Evolutionary conservation across 2,888 invertebrate species (phyloP).

Genomic region (Lymantria dispar): DNA sequence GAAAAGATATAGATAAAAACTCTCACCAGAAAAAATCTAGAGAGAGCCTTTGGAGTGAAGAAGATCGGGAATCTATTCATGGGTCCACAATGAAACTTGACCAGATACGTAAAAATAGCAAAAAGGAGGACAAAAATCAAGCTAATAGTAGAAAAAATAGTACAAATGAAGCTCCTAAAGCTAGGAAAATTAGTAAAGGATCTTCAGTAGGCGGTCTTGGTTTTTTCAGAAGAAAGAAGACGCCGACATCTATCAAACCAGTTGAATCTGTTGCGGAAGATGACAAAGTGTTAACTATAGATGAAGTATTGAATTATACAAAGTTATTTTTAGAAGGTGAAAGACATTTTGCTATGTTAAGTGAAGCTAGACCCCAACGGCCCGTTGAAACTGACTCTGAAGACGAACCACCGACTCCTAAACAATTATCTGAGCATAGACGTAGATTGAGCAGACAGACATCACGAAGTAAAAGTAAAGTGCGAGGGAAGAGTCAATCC

Average conservation of each 20-base stretch:
- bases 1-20: slow-evolving; percentile 64
- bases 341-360: slow-evolving; percentile 54
- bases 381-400: slow-evolving; percentile 67
- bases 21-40: slow-evolving; percentile 71
- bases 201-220: slow-evolving; percentile 72
- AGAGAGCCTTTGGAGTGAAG: slow-evolving; percentile 77
- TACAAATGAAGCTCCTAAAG: slow-evolving; percentile 60
- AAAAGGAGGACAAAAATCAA: slow-evolving; percentile 64
- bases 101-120: slow-evolving; percentile 64
- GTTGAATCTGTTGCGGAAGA: slow-evolving; percentile 69
- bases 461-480: slow-evolving; percentile 75
- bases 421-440: slow-evolving; percentile 62
- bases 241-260: slow-evolving; percentile 61
- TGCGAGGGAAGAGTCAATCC: slow-evolving; percentile 70
- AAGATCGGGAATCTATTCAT: slow-evolving; percentile 70
- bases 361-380: slow-evolving; percentile 40
- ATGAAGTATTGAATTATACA: slow-evolving; percentile 65
- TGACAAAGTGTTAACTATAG: slow-evolving; percentile 50
- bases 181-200: slow-evolving; percentile 68
- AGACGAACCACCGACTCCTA: slow-evolving; percentile 61
- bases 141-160: slow-evolving; percentile 58
- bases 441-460: slow-evolving; percentile 71
- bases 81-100: slow-evolving; percentile 65
- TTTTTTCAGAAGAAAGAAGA: slow-evolving; percentile 69
- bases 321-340: slow-evolving; percentile 71